phyloP scores from a whole-genome alignment of 2,888 invertebrate genomes.

The Xanthia togata region DNA sequence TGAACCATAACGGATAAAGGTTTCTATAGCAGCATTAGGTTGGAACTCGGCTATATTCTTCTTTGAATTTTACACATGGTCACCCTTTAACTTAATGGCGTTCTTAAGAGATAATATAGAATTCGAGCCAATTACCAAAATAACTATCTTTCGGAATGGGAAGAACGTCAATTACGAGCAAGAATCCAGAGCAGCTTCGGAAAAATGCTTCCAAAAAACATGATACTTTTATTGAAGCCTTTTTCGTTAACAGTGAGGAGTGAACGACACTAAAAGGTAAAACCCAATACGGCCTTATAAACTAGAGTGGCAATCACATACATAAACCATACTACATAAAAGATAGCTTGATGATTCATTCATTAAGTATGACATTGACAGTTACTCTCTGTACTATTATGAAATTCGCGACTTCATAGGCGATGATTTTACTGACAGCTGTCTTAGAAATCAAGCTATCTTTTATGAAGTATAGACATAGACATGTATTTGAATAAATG shows the following conservation, averaged over 20 bases:
- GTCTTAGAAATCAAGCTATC: too few relatives aligned
- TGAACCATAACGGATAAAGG: background rate
- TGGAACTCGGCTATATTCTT: background rate
- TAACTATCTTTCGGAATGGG: background rate
- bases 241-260: background rate
- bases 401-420: too few relatives aligned
- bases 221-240: background rate
- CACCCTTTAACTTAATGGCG: background rate
- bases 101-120: background rate
- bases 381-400: too few relatives aligned
- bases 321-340: too few relatives aligned
- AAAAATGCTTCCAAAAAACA: background rate
- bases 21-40: background rate
- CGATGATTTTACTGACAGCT: too few relatives aligned
- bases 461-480: too few relatives aligned
- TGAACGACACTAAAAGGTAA: background rate
- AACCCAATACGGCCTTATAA: background rate
- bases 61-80: background rate
- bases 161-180: background rate
- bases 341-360: too few relatives aligned
- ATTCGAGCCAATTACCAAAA: background rate
- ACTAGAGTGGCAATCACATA: background rate
- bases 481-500: constrained; percentile 9
- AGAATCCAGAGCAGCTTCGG: background rate
- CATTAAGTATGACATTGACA: too few relatives aligned